Base-by-base conservation (phyloP, 2,797 vertebrate genomes). In the Leptatherina wallacei region DNA sequence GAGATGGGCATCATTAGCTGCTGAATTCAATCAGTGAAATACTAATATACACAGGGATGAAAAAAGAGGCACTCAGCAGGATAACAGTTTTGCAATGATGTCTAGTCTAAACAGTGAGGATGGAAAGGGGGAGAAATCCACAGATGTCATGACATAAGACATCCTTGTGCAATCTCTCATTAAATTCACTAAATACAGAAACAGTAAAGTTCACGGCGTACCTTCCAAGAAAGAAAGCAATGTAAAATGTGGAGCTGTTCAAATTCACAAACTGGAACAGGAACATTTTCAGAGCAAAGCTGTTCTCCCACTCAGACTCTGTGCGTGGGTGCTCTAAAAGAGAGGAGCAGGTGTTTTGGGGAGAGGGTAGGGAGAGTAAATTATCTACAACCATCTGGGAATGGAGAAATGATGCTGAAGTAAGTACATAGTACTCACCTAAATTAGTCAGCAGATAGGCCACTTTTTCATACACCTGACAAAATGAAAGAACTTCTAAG, bases 231-330 rank as follows among this genome's bases (percentile, higher is more conserved):
- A 99, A 99, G 93, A 99, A 99, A 52, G 98, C 98, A 0, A 99
- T 98, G 88, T 99, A 99, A 91, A 99, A 99, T 24, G 98, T 99
- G 52, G 98, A 99, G 83, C 98, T 99, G 93, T 99, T 99, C 88
- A 99, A 92, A 79, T 99, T 99, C 70, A 99, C 98, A 88, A 99
- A 99, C 89, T 99, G 98, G 92, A 99, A 99, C 70, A 99, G 96
- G 82, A 99, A 99, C 97, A 99, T 99, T 93, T 99, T 99, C 87
- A 99, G 93, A 78, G 98, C 96, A 92, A 99, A 99, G 90, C 98
- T 99, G 90, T 99, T 98, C 92, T 99, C 98, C 98, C 98, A 99
- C 65, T 99, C 98, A 0, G 97, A 99, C 82, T 99, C 98, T 0
- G 98, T 99, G 83, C 98, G 95, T 55, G 98, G 98, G 78, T 98